These are phyloP conservation scores for Iselma pallidipennis DNA, from an alignment of 2,888 invertebrate species.

Conservation along the genomic window DNA sequence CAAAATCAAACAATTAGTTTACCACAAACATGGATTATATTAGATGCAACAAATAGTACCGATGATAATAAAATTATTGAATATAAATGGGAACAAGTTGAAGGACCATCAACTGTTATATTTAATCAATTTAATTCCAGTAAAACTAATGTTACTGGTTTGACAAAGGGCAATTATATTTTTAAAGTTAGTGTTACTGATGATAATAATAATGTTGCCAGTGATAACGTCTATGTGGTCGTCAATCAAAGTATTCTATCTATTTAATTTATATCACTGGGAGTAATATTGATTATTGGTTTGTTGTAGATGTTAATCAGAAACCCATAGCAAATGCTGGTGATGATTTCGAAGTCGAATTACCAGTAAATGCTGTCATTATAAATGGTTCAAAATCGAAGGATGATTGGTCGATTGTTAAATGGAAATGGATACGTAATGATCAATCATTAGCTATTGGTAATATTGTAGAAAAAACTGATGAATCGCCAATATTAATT, in stretches of 20 bases:
- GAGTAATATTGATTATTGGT: constrained; percentile 52
- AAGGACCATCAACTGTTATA: constrained; percentile 66
- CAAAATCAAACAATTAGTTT: constrained; percentile 73
- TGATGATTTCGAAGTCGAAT: constrained; percentile 75
- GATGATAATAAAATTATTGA: constrained; percentile 83
- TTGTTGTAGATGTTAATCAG: constrained; percentile 77
- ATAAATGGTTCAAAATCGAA: constrained; percentile 84
- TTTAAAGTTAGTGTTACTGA: constrained; percentile 83
- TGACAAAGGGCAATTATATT: constrained; percentile 83
- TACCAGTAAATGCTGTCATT: constrained; percentile 76
- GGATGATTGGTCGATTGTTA: constrained; percentile 84
- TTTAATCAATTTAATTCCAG: constrained; percentile 50
- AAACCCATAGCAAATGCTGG: constrained; percentile 89
- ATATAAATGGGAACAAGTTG: constrained; percentile 83
- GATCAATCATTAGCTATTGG: constrained; percentile 82
- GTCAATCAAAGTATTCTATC: constrained; percentile 90
- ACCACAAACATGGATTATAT: constrained; percentile 76
- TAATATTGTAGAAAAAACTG: constrained; percentile 70
- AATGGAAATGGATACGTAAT: constrained; percentile 83
- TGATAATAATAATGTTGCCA: constrained; percentile 80
- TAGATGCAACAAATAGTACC: constrained; percentile 73
- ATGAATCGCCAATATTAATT: constrained; percentile 76
- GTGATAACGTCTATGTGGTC: constrained; percentile 71
- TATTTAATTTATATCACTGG: too few relatives aligned
- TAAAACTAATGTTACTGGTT: constrained; percentile 74